These are phyloP conservation scores for Platyura marginata DNA, from an alignment of 1,140 invertebrate species.

Conservation along the genomic window DNA sequence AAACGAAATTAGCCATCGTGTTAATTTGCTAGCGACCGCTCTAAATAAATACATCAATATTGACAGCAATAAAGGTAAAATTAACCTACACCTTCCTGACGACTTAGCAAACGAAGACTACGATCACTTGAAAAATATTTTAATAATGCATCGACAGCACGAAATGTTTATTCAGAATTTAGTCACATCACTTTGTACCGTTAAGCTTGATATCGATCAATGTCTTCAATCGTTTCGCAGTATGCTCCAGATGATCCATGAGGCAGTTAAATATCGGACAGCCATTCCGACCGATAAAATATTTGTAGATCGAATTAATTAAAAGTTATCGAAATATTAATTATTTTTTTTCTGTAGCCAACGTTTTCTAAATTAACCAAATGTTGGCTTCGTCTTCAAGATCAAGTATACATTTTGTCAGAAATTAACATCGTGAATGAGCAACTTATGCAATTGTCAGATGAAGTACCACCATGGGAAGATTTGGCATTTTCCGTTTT, in stretches of 20 bases:
- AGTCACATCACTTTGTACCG: not conserved
- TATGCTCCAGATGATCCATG: not conserved
- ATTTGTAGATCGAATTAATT: conserved; percentile 3
- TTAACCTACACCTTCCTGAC: no score
- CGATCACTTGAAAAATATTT: no score
- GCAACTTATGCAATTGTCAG: not conserved
- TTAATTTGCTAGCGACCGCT: not conserved
- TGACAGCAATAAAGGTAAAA: no score
- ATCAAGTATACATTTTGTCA: not conserved
- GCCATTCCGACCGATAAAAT: conserved; percentile 3
- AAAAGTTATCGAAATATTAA: no score
- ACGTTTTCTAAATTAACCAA: conserved; percentile 1
- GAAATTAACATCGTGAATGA: conserved; percentile 2
- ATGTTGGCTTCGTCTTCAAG: not conserved
- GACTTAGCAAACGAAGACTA: no score
- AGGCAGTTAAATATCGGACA: conserved; percentile 3
- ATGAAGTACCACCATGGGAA: not conserved
- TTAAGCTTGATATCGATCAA: not conserved
- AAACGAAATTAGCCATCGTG: not conserved
- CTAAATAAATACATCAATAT: not conserved
- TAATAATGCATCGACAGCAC: conserved; percentile 2
- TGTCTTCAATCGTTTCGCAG: not conserved
- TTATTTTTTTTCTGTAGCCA: no score
- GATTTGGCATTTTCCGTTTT: not conserved
- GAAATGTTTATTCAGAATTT: conserved; percentile 1